Conservation (phyloP, 2,113 vertebrate genomes). For the Oryzias javanicus region DNA sequence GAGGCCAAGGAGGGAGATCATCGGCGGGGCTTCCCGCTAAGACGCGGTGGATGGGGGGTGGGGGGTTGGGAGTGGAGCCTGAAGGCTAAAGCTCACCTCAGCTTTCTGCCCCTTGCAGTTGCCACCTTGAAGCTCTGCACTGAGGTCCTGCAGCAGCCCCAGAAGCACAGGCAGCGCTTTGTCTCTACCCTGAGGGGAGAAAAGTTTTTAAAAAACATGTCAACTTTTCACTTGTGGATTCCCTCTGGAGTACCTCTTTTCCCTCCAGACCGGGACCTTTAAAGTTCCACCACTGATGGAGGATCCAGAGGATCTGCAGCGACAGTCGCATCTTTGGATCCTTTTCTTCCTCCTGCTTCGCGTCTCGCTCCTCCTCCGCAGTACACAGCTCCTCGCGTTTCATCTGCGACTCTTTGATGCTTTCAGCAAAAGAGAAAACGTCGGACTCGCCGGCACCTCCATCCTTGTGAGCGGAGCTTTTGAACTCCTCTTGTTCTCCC, state of each 20-base stretch:
- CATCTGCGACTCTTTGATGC: background rate
- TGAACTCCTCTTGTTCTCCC: constrained; percentile 77
- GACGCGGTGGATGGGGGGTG: constrained; percentile 11
- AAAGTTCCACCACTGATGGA: constrained; percentile 87
- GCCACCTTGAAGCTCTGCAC: constrained; percentile 82
- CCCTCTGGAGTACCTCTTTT: constrained; percentile 44
- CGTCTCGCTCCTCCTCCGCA: constrained; percentile 71
- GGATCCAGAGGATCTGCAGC: constrained; percentile 89
- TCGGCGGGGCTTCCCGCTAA: constrained; percentile 33
- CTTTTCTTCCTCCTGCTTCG: constrained; percentile 22
- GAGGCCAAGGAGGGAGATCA: constrained; percentile 42
- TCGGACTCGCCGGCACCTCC: constrained; percentile 64
- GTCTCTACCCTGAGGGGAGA: constrained; percentile 68
- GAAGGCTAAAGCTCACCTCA: constrained; percentile 61
- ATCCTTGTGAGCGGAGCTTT: constrained; percentile 59
- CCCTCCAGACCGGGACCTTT: constrained; percentile 71
- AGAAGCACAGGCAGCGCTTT: constrained; percentile 82
- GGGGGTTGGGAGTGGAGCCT: background rate
- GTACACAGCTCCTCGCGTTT: constrained; percentile 49
- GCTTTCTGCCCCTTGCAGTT: constrained; percentile 66
- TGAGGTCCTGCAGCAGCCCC: constrained; percentile 83
- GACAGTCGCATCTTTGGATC: constrained; percentile 79
- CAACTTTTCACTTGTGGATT: background rate
- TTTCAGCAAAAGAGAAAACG: constrained; percentile 55
- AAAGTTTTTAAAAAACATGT: background rate